Base-by-base conservation (phyloP, 2,888 invertebrate genomes). In the Graphium colonna region DNA sequence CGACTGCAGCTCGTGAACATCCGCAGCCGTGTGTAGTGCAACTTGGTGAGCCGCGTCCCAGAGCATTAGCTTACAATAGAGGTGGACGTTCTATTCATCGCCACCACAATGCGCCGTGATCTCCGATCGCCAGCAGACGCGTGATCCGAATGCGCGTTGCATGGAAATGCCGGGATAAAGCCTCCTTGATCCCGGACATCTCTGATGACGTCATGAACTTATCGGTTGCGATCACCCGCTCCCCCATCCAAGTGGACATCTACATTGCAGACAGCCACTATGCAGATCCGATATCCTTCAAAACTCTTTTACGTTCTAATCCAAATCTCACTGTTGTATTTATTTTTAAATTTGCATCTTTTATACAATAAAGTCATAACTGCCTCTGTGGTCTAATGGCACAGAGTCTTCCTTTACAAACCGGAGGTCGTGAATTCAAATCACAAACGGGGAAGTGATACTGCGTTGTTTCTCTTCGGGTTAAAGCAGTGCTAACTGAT, bases 81-180 rank as follows among this genome's bases (percentile, higher is more conserved):
- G 87, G 88, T 87, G 82, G 86, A 87, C 85, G 88, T 77, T 87
- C 88, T 88, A 88, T 87, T 87, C 86, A 87, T 87, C 82, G 85
- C 75, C 79, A 77, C 81, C 79, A 78, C 77, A 77, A 77, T 76
- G 73, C 75, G 71, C 74, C 72, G 58, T 53, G 65, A 66, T 66
- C 70, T 74, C 15, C 77, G 68, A 67, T 67, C 67, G 60, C 63
- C 41, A 45, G 64, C 61, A 68, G 62, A 60, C 71, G 73, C 82
- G 84, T 84, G 85, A 84, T 75, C 70, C 64, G 75, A 81, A 77
- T 85, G 73, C 69, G 78, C 79, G 84, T 70, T 63, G 62, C 67
- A 76, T 77, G 80, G 69, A 75, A 79, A 82, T 78, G 58, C 63
- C 49, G 45, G 28, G 60, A 72, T 69, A 63, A 60, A 64, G 56